Percentiles rank a stretch among this genome's conserved stretches.
Evolutionary conservation across 2,888 invertebrate species (phyloP).

Genomic region (Cosmorhoe ocellata): DNA sequence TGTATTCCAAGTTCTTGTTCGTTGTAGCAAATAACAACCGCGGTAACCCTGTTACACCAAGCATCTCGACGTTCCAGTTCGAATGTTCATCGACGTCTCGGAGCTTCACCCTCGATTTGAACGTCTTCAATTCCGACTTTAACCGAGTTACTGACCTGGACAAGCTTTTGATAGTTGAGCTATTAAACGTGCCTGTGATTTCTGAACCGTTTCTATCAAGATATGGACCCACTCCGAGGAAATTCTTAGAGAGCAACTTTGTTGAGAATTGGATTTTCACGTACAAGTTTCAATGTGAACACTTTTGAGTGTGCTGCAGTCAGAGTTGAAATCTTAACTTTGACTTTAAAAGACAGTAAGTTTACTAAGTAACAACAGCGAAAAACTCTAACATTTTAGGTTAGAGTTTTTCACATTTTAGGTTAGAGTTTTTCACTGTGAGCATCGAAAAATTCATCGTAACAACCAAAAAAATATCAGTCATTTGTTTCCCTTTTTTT

Average conservation of each 20-base stretch:
- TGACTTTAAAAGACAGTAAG: neutral
- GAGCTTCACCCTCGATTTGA: conserved; percentile 56
- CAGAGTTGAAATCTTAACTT: conserved; percentile 3
- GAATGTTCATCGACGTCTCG: conserved; percentile 27
- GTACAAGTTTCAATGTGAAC: conserved; percentile 12
- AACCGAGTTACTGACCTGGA: conserved; percentile 62
- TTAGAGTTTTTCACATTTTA: no score
- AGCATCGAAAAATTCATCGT: no score
- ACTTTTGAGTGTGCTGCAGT: conserved; percentile 1
- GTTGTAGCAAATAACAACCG: neutral
- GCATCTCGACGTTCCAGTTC: conserved; percentile 22
- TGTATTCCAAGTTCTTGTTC: neutral
- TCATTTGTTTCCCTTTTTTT: no score
- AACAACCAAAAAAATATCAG: no score
- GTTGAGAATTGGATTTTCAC: conserved; percentile 21
- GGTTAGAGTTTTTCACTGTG: no score
- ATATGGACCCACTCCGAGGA: conserved; percentile 3
- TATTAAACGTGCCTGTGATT: conserved; percentile 51
- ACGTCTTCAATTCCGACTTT: conserved; percentile 53
- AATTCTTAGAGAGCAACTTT: conserved; percentile 19
- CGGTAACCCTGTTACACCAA: conserved; percentile 17
- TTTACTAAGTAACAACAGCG: neutral
- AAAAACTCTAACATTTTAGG: no score
- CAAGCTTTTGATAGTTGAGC: conserved; percentile 64
- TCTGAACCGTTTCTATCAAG: conserved; percentile 19